Evolutionary conservation across 2,888 invertebrate genomes (phyloP).

Genomic region (Parapristionchus giblindavisi): DNA sequence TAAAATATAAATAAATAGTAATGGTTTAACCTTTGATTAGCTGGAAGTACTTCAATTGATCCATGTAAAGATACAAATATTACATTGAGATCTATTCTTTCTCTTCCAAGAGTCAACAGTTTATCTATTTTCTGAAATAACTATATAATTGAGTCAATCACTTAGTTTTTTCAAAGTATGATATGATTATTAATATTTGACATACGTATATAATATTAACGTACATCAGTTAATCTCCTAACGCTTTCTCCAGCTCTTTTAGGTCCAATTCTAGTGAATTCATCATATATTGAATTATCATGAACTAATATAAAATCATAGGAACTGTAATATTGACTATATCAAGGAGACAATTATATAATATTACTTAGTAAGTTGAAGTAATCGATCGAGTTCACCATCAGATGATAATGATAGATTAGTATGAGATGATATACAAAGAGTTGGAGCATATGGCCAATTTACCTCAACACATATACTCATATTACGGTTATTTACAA

Average conservation of each 20-base stretch:
- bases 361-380: slow-evolving; percentile 5
- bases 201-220: not conserved
- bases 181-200: not conserved
- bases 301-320: slow-evolving; percentile 54
- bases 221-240: slow-evolving; percentile 18
- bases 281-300: slow-evolving; percentile 50
- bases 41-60: slow-evolving; percentile 48
- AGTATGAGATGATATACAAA: slow-evolving; percentile 11
- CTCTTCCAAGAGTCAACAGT: not conserved
- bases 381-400: slow-evolving; percentile 23
- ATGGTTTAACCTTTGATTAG: slow-evolving; percentile 46
- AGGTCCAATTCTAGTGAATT: slow-evolving; percentile 47
- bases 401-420: slow-evolving; percentile 4
- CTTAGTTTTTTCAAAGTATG: not conserved
- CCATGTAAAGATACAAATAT: slow-evolving; percentile 58
- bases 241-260: slow-evolving; percentile 39
- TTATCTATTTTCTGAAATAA: slow-evolving; percentile 1
- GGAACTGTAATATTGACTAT: slow-evolving; percentile 40
- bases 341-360: not conserved
- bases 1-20: not conserved
- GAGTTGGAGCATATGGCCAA: slow-evolving; percentile 6
- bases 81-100: slow-evolving; percentile 54
- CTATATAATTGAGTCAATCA: not conserved
- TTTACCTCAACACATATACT: not conserved
- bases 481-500: no score